phyloP scores from a whole-genome alignment of 2,113 vertebrate genomes.

The Chlamydotis undulata region DNA sequence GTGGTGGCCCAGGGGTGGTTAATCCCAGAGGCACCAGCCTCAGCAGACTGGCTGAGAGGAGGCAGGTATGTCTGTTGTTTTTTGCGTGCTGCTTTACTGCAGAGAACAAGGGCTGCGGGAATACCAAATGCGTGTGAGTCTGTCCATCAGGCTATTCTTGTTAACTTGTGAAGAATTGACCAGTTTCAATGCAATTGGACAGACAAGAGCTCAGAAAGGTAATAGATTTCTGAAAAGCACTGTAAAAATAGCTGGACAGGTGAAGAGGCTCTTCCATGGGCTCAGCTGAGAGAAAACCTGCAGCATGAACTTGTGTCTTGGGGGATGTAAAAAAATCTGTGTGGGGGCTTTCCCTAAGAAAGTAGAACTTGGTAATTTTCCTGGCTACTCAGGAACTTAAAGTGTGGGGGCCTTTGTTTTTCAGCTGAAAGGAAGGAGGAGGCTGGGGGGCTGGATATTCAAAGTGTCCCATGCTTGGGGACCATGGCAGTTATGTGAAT shows the following conservation, averaged over 20 bases:
- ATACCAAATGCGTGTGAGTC: neutral
- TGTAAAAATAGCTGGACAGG: neutral
- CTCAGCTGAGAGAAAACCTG: neutral
- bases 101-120: neutral
- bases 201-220: neutral
- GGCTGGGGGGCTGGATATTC: neutral
- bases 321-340: neutral
- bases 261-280: neutral
- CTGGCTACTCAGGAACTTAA: neutral
- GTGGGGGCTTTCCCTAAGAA: neutral
- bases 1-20: neutral
- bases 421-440: neutral
- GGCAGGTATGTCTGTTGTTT: neutral
- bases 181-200: neutral
- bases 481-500: neutral
- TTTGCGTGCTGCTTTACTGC: neutral
- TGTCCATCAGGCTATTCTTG: neutral
- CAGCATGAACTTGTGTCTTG: rapidly evolving
- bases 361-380: neutral
- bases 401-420: neutral
- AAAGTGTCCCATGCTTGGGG: neutral
- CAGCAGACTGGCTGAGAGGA: neutral
- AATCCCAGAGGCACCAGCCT: neutral
- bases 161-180: neutral
- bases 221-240: neutral